phyloP scores from a whole-genome alignment of 2,797 vertebrate species.

The Aselliscus stoliczkanus region DNA sequence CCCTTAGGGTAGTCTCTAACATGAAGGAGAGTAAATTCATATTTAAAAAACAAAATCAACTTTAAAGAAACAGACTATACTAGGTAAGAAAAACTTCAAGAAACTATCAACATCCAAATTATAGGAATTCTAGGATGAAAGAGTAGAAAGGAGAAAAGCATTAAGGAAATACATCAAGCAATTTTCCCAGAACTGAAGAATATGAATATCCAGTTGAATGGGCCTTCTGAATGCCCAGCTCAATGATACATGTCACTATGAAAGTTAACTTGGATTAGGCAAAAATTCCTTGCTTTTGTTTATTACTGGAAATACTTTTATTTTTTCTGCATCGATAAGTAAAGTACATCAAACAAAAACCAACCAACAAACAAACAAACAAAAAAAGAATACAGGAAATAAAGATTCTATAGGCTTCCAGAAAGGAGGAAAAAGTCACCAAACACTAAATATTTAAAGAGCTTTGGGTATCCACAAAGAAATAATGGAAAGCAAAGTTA shows the following conservation, averaged over 20 bases:
- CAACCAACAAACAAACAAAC: no score
- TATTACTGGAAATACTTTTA: no score
- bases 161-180: background rate
- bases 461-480: background rate
- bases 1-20: background rate
- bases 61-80: background rate
- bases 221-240: background rate
- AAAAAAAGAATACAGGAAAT: background rate
- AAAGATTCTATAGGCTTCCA: background rate
- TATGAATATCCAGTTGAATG: background rate
- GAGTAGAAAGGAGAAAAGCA: background rate
- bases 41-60: background rate
- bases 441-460: background rate
- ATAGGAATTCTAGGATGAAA: background rate
- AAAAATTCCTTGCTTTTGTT: no score
- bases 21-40: background rate
- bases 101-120: background rate
- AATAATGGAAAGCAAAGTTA: background rate
- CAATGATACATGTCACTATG: background rate
- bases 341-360: no score
- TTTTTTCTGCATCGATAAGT: no score
- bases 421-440: background rate
- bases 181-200: background rate
- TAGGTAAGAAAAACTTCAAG: background rate
- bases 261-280: no score